Base-by-base conservation (phyloP, 2,113 vertebrate genomes). In the Otus sunia region DNA sequence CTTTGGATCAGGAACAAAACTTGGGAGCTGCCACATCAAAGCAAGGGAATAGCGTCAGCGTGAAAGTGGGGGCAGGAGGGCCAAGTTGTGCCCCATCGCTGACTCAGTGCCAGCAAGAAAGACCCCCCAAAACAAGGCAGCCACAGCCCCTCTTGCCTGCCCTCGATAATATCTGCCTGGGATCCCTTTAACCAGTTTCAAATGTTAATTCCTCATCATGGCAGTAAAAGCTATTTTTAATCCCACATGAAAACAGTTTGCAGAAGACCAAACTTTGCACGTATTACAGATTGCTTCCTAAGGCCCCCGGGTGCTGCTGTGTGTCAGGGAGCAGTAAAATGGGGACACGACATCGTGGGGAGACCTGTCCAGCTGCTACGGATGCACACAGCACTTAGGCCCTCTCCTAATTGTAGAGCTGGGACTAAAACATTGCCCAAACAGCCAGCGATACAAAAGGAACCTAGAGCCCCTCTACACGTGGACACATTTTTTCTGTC, bases 221-320 rank as follows among this genome's bases (percentile, higher is more conserved):
- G 92, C 96, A 88, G 64, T 58, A 78, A 91, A 92, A 91, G 56
- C 75, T 92, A 64, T 81, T 96, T 97, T 94, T 92, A 95, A 94
- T 81, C 68, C 92, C 87, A 94, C 73, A 49, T 74, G 90, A 95
- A 94, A 95, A 76, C 85, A 23, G 59, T 86, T 92, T 94, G 92
- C 83, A 86, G 75, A 47, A 88, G 60, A 15, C 37, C 86, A 36
- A 94, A 69, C 47, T 77, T 36, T 3, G 71, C 73, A 43, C 10
- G 12, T 6, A 5, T 58, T 23, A 2, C 12, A 6, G 89, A 9
- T 50, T 2, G 26, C 22, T 45, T 45, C 75, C 71, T 22, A 2
- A 22, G 50, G 1, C 12, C n/a, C n/a, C n/a, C 37, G 0, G 52
- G 81, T 66, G 12, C 30, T 0, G 20, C 72, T 29, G 68, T 2